Evolutionary conservation across 2,797 vertebrate species (phyloP).

Genomic region (Gambelia wislizenii): DNA sequence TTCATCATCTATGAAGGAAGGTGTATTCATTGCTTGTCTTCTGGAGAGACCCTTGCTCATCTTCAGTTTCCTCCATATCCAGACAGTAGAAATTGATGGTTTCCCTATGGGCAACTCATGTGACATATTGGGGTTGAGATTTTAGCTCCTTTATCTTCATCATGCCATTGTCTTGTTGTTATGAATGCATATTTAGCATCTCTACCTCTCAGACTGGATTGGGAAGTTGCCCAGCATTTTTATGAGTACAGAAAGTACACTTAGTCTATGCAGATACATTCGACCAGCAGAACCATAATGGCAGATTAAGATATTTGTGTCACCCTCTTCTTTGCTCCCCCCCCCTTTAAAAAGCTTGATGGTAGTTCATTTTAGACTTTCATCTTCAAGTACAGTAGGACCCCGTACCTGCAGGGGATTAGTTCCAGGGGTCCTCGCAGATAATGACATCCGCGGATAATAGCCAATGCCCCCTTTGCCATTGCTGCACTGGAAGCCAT

Average conservation of each 20-base stretch:
- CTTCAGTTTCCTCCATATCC: not conserved
- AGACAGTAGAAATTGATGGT: not conserved
- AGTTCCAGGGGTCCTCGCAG: too few relatives aligned
- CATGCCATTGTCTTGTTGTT: not conserved
- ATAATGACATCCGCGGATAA: too few relatives aligned
- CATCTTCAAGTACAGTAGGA: too few relatives aligned
- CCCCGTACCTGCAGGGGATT: too few relatives aligned
- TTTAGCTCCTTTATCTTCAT: not conserved
- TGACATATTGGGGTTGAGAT: not conserved
- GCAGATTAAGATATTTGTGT: conserved; percentile 28
- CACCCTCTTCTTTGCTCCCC: too few relatives aligned
- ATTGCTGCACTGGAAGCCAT: too few relatives aligned
- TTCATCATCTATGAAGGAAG: not conserved
- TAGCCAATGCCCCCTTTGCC: too few relatives aligned
- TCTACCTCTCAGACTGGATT: accelerated
- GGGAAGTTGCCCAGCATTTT: conserved; percentile 31
- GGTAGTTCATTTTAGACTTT: not conserved
- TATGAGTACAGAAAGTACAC: conserved; percentile 32
- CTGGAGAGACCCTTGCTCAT: not conserved
- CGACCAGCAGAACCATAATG: conserved; percentile 46
- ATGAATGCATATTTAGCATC: not conserved
- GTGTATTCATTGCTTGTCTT: not conserved
- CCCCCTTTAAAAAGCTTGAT: conserved; percentile 32
- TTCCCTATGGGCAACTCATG: not conserved
- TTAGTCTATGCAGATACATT: conserved; percentile 16